phyloP scores from a whole-genome alignment of 2,888 invertebrate genomes.

The Muschampia plurimacula region DNA sequence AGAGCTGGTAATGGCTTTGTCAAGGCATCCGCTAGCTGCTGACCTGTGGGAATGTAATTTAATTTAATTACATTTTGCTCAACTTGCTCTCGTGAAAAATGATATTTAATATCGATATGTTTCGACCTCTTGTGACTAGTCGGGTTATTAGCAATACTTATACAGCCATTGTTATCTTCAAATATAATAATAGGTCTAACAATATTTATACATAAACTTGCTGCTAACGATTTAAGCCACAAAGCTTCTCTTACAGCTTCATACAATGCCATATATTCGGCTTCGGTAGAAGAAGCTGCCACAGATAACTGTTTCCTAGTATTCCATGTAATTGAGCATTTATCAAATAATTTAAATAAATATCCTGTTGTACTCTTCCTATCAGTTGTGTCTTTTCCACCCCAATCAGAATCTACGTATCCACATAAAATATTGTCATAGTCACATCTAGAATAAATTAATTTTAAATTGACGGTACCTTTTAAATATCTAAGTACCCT shows the following conservation, averaged over 20 bases:
- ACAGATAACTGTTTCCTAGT: slow-evolving; percentile 42
- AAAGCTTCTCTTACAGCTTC: slow-evolving; percentile 52
- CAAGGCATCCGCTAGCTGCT: neutral
- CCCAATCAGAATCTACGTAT: slow-evolving; percentile 5
- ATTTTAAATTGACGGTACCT: neutral
- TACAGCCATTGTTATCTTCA: slow-evolving; percentile 58
- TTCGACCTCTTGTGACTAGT: slow-evolving; percentile 51
- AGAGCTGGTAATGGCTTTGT: neutral
- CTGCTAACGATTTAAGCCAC: slow-evolving; percentile 51
- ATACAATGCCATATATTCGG: slow-evolving; percentile 44
- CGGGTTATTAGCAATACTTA: slow-evolving; percentile 52
- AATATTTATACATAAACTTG: slow-evolving; percentile 29
- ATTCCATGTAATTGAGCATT: slow-evolving; percentile 42
- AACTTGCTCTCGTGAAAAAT: slow-evolving; percentile 1
- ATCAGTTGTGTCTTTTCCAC: neutral
- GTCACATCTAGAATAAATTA: neutral
- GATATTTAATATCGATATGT: slow-evolving; percentile 45
- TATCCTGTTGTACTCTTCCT: slow-evolving; percentile 1
- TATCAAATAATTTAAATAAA: slow-evolving; percentile 42
- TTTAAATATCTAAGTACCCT: neutral
- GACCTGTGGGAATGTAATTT: slow-evolving; percentile 5
- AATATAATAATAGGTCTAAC: slow-evolving; percentile 41
- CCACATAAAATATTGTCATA: neutral
- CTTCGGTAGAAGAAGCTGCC: slow-evolving; percentile 46
- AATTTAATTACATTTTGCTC: slow-evolving; percentile 3